Evolutionary conservation across 2,888 invertebrate genomes (phyloP).

Genomic region (Thecocarcelia acutangulata): DNA sequence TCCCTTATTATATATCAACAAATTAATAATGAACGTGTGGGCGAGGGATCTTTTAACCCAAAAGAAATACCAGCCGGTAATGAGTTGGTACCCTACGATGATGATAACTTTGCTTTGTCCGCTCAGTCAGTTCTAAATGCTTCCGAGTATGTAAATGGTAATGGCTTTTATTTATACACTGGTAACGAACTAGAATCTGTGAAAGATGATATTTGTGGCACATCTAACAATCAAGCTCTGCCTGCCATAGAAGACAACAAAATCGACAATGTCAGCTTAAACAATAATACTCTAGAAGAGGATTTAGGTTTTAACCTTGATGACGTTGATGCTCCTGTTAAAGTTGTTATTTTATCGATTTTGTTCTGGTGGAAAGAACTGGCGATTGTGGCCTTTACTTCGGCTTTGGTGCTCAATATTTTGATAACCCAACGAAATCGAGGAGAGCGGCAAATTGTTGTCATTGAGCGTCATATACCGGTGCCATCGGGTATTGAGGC

Average conservation of each 20-base stretch:
- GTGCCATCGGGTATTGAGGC: conserved; percentile 80
- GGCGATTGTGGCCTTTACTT: conserved; percentile 87
- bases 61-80: conserved; percentile 69
- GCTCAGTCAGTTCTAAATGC: conserved; percentile 89
- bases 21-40: conserved; percentile 64
- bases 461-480: conserved; percentile 80
- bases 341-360: conserved; percentile 87
- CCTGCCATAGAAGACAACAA: conserved; percentile 63
- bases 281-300: conserved; percentile 68
- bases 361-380: conserved; percentile 95
- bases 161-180: conserved; percentile 90
- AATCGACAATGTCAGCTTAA: conserved; percentile 71
- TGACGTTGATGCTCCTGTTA: conserved; percentile 85
- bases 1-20: conserved; percentile 75
- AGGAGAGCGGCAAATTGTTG: conserved; percentile 78
- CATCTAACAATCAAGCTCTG: conserved; percentile 60
- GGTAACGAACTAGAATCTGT: conserved; percentile 77
- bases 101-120: conserved; percentile 83
- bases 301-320: conserved; percentile 79
- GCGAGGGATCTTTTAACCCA: conserved; percentile 23
- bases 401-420: conserved; percentile 87
- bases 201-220: conserved; percentile 61
- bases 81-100: conserved; percentile 78
- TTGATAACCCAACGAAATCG: conserved; percentile 83
- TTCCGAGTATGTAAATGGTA: conserved; percentile 87